A percentile compares a stretch with the other conserved stretches of the same genome.
phyloP scores from a whole-genome alignment of 2,888 invertebrate species.

The Drosophila mayaguana region DNA sequence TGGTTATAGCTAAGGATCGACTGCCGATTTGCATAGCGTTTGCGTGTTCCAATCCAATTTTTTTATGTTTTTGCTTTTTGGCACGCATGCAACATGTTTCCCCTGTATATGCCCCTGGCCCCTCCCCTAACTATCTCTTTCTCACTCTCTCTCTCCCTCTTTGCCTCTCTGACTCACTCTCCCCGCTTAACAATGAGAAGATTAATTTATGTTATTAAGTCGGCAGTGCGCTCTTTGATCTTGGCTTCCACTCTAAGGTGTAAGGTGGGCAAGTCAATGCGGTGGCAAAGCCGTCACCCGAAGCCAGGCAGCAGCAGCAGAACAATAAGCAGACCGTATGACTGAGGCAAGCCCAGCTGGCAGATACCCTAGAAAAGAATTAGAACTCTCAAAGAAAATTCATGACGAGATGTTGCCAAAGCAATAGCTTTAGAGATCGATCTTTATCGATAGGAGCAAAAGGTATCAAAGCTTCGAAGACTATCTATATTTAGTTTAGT shows the following conservation, averaged over 20 bases:
- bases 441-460: neutral
- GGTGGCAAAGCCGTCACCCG: constrained; percentile 81
- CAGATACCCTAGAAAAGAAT: neutral
- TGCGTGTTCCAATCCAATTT: constrained; percentile 44
- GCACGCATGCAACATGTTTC: constrained; percentile 61
- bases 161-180: constrained; percentile 11
- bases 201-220: constrained; percentile 84
- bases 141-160: neutral
- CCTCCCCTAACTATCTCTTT: neutral
- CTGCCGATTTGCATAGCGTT: constrained; percentile 66
- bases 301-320: constrained; percentile 29
- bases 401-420: neutral
- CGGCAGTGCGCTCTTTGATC: constrained; percentile 83
- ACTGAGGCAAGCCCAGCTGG: neutral
- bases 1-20: constrained; percentile 61
- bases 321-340: constrained; percentile 15
- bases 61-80: constrained; percentile 35
- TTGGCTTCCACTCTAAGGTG: constrained; percentile 76
- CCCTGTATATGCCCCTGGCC: constrained; percentile 6
- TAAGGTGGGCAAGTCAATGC: constrained; percentile 84
- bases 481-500: neutral
- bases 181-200: constrained; percentile 77
- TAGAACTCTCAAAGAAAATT: neutral
- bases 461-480: neutral
- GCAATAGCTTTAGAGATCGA: neutral